Evolutionary conservation across 2,888 invertebrate species (phyloP), one percentile per base, ranked within the genome.

Genomic region (Chromoteleia sp.): DNA sequence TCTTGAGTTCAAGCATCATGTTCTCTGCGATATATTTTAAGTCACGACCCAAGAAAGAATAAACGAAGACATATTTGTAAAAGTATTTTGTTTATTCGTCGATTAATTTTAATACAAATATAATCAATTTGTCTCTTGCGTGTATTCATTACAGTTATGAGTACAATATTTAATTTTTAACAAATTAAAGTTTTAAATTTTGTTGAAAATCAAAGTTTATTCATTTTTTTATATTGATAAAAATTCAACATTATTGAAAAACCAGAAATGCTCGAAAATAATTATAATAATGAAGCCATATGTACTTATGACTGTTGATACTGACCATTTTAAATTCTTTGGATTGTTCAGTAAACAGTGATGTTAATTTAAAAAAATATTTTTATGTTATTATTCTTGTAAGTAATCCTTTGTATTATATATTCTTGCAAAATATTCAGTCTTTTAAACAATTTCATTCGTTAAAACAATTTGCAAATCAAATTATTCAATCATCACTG

Each of bases 1-100:
- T 94, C 4, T 92, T 97, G 19, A 97, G 97, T 87, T 92, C 93
- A 0, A 94, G 94, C 2, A 95, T 97, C 0, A 94, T 97, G 89
- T 83, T 93, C 4, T 94, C 96, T n/a, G 95, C 96, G 0, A 92
- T 95, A 63, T 93, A 94, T 84, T 96, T 95, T 87, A 94, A 95
- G 89, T 90, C 89, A 36, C 91, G 92, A 81, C 79, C 85, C 0
- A 92, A 91, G 52, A 85, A 85, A 61, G 87, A 78, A 39, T 82
- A 76, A 78, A 71, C n/a, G 8, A 29, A 36, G 21, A 67, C 0
- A 8, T n/a, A 7, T 12, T 50, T 50, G n/a, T 65, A 39, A 41
- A 59, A 56, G 36, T 8, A 36, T 21, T 15, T 6, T 10, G 15
- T 59, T 59, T 45, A 45, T 45, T 45, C 5, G 17, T 30, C 4